Evolutionary conservation across 1,140 invertebrate species (phyloP), one percentile per base, ranked within the genome.

Genomic region (Triops cancriformis): DNA sequence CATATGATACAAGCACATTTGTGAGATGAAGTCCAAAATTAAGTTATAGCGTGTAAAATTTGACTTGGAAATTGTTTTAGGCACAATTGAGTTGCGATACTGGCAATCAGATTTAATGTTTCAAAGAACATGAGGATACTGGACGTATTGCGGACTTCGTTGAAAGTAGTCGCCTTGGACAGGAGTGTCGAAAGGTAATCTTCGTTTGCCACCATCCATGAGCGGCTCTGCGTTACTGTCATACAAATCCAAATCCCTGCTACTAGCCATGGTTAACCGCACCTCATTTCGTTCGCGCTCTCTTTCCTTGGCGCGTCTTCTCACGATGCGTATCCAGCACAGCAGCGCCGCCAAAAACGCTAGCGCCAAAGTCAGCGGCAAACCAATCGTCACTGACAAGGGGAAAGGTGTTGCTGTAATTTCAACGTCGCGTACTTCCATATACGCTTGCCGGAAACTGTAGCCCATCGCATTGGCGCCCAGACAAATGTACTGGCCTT

Each of bases 401-500:
- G 51, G 51, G 14, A 64, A 64, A 18, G 51, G 51, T 18, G 51
- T 64, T 14, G 23, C 51, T 4, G 23, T 4, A 23, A 18, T 64
- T 64, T 64, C 51, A 14, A 23, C n/a, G 0, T 64, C 51, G 10
- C 51, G 51, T 64, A 74, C 73, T 74, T 74, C 73, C 18, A 74
- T 18, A 26, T 74, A 74, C 11, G 73, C 73, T 74, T 26, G 11
- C 12, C 77, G 76, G 26, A 72, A 80, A 26, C 79, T 80, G 72
- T 77, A 80, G 42, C 80, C 80, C 77, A 80, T 78, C 4, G 77
- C 73, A 73, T 80, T 80, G 14, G 80, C 80, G 51, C 79, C 80
- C 41, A 80, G 74, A 31, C 80, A 81, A n/a, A 81, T 75, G 51
- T 81, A 81, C 76, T 80, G 78, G 74, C 80, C 80, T 28, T 74